phyloP scores from a whole-genome alignment of 1,140 invertebrate species.

The Heliconius himera region DNA sequence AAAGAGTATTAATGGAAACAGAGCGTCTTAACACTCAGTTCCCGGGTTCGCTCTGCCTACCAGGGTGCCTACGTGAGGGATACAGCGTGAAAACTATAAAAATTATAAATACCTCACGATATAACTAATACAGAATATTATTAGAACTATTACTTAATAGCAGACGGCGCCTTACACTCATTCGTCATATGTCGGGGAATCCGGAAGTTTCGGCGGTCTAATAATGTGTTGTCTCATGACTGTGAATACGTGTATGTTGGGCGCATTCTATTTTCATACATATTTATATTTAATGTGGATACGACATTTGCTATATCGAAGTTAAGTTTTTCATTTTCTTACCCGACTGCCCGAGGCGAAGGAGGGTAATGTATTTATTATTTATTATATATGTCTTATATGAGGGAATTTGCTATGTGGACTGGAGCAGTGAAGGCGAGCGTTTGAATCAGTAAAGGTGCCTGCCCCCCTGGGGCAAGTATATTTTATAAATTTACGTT shows the following conservation, averaged over 20 bases:
- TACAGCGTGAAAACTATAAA: neutral
- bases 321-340: too few species aligned
- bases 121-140: conserved; percentile 1
- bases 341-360: too few species aligned
- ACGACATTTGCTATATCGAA: neutral
- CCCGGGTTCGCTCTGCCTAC: neutral
- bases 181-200: conserved; percentile 18
- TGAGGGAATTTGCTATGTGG: too few species aligned
- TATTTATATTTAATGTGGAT: neutral
- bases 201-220: conserved; percentile 12
- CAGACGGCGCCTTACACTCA: conserved; percentile 5
- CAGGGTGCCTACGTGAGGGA: neutral
- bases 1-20: neutral
- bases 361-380: too few species aligned
- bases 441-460: too few species aligned
- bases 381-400: too few species aligned
- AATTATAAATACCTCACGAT: neutral
- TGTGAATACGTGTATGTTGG: conserved; percentile 1
- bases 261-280: conserved; percentile 12
- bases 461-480: too few species aligned
- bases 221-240: conserved; percentile 15
- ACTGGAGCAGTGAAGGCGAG: too few species aligned
- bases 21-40: neutral
- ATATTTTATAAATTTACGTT: too few species aligned
- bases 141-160: conserved; percentile 17